phyloP scores from a whole-genome alignment of 2,888 invertebrate genomes.

The Euzophera pinguis region DNA sequence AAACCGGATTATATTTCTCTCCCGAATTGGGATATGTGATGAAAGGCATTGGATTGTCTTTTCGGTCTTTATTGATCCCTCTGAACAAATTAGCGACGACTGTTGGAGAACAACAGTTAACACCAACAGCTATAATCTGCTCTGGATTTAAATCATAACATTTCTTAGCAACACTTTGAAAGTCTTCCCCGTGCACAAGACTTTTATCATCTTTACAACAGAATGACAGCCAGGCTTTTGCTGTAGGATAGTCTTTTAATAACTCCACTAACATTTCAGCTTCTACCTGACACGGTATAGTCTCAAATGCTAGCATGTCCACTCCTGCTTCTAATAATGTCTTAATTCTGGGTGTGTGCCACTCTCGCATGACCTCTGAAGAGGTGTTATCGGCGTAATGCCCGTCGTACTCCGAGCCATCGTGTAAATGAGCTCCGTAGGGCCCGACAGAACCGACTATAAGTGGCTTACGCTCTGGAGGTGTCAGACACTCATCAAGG shows the following conservation, averaged over 20 bases:
- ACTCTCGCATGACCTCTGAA: constrained; percentile 82
- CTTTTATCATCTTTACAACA: constrained; percentile 83
- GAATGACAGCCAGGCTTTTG: constrained; percentile 93
- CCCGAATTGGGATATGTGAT: constrained; percentile 96
- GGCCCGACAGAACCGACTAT: constrained; percentile 95
- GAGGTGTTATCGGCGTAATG: constrained; percentile 83
- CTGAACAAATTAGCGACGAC: constrained; percentile 51
- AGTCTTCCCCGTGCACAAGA: constrained; percentile 88
- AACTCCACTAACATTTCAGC: constrained; percentile 88
- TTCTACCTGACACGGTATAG: constrained; percentile 91
- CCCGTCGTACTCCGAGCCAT: constrained; percentile 95
- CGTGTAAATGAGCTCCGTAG: constrained; percentile 92
- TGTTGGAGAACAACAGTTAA: constrained; percentile 86
- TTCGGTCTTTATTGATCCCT: constrained; percentile 47
- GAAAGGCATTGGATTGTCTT: constrained; percentile 79
- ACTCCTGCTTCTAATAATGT: constrained; percentile 88
- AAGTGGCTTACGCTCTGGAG: constrained; percentile 59
- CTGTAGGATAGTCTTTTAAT: constrained; percentile 86
- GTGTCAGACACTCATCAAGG: constrained; percentile 60
- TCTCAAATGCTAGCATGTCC: constrained; percentile 94
- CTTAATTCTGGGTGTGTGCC: constrained; percentile 90
- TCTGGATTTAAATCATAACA: constrained; percentile 83
- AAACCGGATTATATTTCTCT: constrained; percentile 82
- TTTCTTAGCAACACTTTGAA: constrained; percentile 82
- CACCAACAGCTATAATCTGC: constrained; percentile 89